Conservation (phyloP, 2,113 vertebrate species). For the Neoarius graeffei region DNA sequence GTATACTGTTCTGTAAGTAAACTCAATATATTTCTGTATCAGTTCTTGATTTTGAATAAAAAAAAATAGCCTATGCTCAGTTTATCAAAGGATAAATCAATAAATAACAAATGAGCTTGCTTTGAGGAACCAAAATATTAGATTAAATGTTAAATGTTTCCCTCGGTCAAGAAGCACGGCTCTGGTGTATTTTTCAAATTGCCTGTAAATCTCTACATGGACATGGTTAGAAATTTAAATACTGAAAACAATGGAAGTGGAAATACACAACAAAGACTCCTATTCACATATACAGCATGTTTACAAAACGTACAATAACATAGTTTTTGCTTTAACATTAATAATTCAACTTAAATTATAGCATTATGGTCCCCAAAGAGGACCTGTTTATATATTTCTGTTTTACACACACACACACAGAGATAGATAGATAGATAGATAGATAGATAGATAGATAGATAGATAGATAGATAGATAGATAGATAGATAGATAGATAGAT, state of each 20-base stretch:
- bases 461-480: not conserved
- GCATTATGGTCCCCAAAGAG: conserved; percentile 58
- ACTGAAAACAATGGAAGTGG: conserved; percentile 31
- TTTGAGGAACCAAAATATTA: conserved; percentile 23
- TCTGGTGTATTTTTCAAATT: not conserved
- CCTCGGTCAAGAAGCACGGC: not conserved
- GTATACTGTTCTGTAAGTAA: not conserved
- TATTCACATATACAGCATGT: conserved; percentile 60
- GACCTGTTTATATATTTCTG: conserved; percentile 54
- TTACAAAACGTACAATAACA: conserved; percentile 63
- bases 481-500: no score
- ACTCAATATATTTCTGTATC: not conserved
- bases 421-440: no score
- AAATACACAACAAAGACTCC: conserved; percentile 44
- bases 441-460: no score
- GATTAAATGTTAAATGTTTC: not conserved
- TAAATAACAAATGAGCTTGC: conserved; percentile 32
- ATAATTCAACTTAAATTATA: conserved; percentile 68
- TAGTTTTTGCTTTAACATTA: conserved; percentile 67
- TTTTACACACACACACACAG: conserved; percentile 26
- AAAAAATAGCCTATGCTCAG: not conserved
- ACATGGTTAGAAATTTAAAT: conserved; percentile 43
- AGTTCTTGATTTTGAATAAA: not conserved
- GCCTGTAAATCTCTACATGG: conserved; percentile 3
- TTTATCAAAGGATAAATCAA: not conserved